A percentile compares a stretch with the other conserved stretches of the same genome.
phyloP scores from a whole-genome alignment of 2,797 vertebrate genomes.

The Toxotes lorentzi region DNA sequence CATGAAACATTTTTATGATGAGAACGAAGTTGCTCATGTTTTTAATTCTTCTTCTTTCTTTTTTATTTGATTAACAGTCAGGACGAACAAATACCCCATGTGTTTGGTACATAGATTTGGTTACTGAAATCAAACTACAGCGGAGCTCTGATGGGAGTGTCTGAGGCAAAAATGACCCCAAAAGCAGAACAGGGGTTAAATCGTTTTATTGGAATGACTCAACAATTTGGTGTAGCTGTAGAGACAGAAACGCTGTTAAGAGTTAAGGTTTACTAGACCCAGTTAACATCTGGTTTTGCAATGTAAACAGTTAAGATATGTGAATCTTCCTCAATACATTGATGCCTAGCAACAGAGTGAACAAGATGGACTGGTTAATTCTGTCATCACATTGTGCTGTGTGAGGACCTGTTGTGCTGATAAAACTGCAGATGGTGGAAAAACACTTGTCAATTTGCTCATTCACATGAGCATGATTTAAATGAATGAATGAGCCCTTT shows the following conservation, averaged over 20 bases:
- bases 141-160: not conserved
- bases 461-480: slow-evolving; percentile 5
- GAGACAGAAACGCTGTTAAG: not conserved
- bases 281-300: not conserved
- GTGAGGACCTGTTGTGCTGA: slow-evolving; percentile 4
- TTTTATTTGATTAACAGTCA: too few relatives aligned
- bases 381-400: not conserved
- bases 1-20: too few relatives aligned
- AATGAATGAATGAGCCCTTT: not conserved
- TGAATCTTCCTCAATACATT: not conserved
- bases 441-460: slow-evolving; percentile 2
- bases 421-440: not conserved
- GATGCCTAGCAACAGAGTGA: slow-evolving; percentile 27
- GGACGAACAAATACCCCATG: not conserved
- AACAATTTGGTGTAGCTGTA: rapidly evolving
- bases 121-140: slow-evolving; percentile 17
- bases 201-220: not conserved
- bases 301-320: not conserved
- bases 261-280: not conserved
- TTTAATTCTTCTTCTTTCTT: not conserved
- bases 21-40: not conserved
- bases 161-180: rapidly evolving
- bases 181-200: not conserved
- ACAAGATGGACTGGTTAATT: slow-evolving; percentile 47
- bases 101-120: not conserved